phyloP scores from a whole-genome alignment of 2,888 invertebrate species.

The Spialia ferax region DNA sequence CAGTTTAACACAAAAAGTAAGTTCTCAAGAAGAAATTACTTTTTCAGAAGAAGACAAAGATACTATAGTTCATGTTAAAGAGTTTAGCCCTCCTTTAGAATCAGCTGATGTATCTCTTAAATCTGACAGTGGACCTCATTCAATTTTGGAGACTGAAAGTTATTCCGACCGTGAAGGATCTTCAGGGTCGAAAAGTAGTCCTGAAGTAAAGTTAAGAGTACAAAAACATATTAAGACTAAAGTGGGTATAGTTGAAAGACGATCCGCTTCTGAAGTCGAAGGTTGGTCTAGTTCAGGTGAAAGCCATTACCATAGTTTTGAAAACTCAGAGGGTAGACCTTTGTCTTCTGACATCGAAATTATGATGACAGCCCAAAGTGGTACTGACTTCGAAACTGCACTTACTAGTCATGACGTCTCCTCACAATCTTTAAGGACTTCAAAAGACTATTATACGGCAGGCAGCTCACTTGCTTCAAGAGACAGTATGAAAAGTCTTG shows the following conservation, averaged over 20 bases:
- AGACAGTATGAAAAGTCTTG: slow-evolving; percentile 96
- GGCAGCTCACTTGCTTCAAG: slow-evolving; percentile 95
- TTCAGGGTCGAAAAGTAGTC: slow-evolving; percentile 68
- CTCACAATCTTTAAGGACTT: slow-evolving; percentile 90
- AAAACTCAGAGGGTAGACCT: slow-evolving; percentile 93
- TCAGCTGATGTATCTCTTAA: slow-evolving; percentile 71
- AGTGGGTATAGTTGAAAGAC: slow-evolving; percentile 86
- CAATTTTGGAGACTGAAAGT: slow-evolving; percentile 82
- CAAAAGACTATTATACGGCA: slow-evolving; percentile 95
- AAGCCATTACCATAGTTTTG: slow-evolving; percentile 96
- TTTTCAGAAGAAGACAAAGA: slow-evolving; percentile 86
- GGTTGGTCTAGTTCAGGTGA: slow-evolving; percentile 95
- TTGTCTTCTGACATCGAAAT: slow-evolving; percentile 95
- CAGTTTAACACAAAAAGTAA: slow-evolving; percentile 69
- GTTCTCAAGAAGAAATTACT: slow-evolving; percentile 76
- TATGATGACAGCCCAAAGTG: slow-evolving; percentile 90
- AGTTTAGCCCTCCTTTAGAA: slow-evolving; percentile 76
- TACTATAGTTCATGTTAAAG: slow-evolving; percentile 71
- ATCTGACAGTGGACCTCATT: slow-evolving; percentile 83
- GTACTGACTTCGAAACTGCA: slow-evolving; percentile 95
- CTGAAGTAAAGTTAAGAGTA: slow-evolving; percentile 76
- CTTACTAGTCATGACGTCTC: slow-evolving; percentile 92
- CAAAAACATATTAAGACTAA: slow-evolving; percentile 81
- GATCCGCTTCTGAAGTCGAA: slow-evolving; percentile 93
- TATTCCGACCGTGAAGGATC: slow-evolving; percentile 78